Conservation (phyloP, 2,888 invertebrate genomes). For the Nomada fucata region DNA sequence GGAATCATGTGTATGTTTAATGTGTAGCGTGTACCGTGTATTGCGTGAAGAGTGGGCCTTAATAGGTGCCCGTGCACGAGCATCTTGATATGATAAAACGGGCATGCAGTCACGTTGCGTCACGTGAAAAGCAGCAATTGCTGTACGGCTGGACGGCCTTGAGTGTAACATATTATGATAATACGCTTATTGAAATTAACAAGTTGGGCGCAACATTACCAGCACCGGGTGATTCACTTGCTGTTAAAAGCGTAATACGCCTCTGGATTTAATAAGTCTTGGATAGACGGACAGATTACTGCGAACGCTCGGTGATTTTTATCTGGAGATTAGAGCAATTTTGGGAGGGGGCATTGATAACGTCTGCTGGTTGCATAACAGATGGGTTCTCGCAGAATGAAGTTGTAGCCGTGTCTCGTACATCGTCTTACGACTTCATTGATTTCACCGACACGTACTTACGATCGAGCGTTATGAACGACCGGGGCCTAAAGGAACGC, state of each 20-base stretch:
- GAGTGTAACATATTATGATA: conserved; percentile 28
- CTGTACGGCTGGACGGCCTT: conserved; percentile 44
- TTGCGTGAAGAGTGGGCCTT: conserved; percentile 56
- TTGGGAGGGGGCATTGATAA: too few relatives aligned
- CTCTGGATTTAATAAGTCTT: too few relatives aligned
- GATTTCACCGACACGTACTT: neutral
- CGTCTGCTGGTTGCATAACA: too few relatives aligned
- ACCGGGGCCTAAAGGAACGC: conserved; percentile 1
- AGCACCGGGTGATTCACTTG: neutral
- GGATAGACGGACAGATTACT: too few relatives aligned
- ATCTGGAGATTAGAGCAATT: too few relatives aligned
- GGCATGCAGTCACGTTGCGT: conserved; percentile 31
- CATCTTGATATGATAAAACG: conserved; percentile 58
- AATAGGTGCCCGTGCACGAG: conserved; percentile 36
- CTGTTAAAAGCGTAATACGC: neutral
- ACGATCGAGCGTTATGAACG: conserved; percentile 1
- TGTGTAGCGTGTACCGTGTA: neutral
- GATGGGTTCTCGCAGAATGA: neutral
- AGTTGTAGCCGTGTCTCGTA: neutral
- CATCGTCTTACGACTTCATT: conserved; percentile 26
- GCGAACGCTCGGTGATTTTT: too few relatives aligned
- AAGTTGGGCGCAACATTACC: neutral
- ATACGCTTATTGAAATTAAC: conserved; percentile 29
- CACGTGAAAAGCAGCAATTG: conserved; percentile 52
- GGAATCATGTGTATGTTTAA: conserved; percentile 15